Evolutionary conservation across 37 sponge, comb jelly and placozoan genomes (phyloP).

Genomic region (Beroe ovata): DNA sequence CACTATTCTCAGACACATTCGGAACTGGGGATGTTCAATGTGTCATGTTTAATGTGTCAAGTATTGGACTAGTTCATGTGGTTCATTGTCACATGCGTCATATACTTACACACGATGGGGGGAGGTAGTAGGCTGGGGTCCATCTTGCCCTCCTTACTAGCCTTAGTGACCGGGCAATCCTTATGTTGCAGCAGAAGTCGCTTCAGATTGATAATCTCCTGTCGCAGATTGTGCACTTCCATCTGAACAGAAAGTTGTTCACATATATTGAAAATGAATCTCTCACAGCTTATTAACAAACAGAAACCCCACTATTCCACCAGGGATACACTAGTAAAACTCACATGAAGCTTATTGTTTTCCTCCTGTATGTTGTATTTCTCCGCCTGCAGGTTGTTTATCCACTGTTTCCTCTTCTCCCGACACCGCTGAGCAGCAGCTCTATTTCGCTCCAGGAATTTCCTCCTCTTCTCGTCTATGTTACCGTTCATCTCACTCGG

Average conservation of each 20-base stretch:
- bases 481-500: conserved; percentile 54
- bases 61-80: no score
- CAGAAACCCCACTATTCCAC: no score
- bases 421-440: conserved; percentile 60
- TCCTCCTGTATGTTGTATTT: conserved; percentile 37
- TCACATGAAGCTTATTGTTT: conserved; percentile 43
- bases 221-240: conserved; percentile 53
- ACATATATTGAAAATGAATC: no score
- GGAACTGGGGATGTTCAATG: conserved; percentile 11
- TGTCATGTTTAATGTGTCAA: no score
- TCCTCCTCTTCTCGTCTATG: conserved; percentile 59
- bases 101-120: conserved; percentile 57
- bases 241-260: conserved; percentile 16
- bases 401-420: conserved; percentile 64
- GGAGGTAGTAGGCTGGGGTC: conserved; percentile 23
- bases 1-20: conserved; percentile 53
- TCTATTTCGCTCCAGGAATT: conserved; percentile 48
- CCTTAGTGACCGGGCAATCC: conserved; percentile 51
- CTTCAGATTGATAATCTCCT: conserved; percentile 50
- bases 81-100: no score
- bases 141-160: conserved; percentile 35
- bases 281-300: no score
- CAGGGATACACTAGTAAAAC: not conserved
- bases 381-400: conserved; percentile 62
- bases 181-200: conserved; percentile 40